Percentiles rank a stretch among this genome's conserved stretches.
Evolutionary conservation across 1,140 invertebrate species (phyloP).

Genomic region (Micrasema minimum): DNA sequence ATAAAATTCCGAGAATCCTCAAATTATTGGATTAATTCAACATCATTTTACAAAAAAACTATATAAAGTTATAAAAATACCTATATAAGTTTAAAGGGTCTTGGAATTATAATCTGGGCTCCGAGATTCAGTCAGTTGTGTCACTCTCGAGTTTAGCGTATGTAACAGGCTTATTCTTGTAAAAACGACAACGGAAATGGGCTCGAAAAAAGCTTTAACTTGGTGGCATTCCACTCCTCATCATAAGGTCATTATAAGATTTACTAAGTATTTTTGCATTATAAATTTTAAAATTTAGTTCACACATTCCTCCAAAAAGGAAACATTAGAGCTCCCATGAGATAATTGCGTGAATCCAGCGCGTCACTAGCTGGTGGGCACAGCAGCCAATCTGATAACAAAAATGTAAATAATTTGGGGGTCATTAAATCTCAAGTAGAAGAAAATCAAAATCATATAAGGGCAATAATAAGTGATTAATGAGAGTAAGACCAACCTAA

Average conservation of each 20-base stretch:
- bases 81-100: constrained; percentile 20
- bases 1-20: constrained; percentile 7
- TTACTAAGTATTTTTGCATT: too few species aligned
- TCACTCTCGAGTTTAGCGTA: constrained; percentile 19
- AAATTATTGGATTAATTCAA: constrained; percentile 15
- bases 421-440: too few species aligned
- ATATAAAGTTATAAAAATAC: constrained; percentile 17
- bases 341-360: constrained; percentile 41
- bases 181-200: too few species aligned
- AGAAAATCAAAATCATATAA: too few species aligned
- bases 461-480: too few species aligned
- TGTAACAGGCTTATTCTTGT: constrained; percentile 42
- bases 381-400: constrained; percentile 51
- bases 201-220: constrained; percentile 49
- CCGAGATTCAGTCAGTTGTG: constrained; percentile 47
- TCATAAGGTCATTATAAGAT: constrained; percentile 32
- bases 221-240: constrained; percentile 13
- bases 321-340: constrained; percentile 26
- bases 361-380: constrained; percentile 44
- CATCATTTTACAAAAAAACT: constrained; percentile 22
- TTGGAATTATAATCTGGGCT: constrained; percentile 50
- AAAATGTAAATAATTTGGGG: too few species aligned
- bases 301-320: constrained; percentile 37
- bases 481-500: too few species aligned
- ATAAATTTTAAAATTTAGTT: constrained; percentile 46